Conservation (phyloP, 2,113 vertebrate species). For the Leptobrachium leishanense region DNA sequence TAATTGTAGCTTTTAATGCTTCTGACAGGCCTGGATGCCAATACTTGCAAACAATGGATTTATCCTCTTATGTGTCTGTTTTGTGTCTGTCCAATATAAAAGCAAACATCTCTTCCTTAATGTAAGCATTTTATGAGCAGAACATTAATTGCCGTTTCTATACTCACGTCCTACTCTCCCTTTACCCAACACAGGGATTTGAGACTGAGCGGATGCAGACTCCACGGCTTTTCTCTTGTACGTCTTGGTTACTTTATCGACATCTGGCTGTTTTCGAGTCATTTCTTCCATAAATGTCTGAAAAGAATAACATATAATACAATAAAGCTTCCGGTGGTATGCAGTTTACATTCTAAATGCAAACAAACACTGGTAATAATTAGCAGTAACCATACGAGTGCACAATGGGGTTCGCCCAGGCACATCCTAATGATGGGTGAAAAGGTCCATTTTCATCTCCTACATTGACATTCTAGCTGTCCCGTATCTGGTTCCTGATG, state of each 20-base stretch:
- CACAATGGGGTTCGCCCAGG: no score
- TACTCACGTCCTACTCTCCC: conserved; percentile 86
- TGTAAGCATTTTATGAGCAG: background rate
- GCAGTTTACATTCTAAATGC: conserved; percentile 1
- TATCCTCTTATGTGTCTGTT: no score
- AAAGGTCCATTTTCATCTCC: no score
- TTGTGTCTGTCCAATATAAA: no score
- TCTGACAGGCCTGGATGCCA: no score
- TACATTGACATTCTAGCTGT: no score
- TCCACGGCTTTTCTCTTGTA: conserved; percentile 87
- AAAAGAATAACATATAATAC: conserved; percentile 43
- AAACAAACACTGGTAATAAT: background rate
- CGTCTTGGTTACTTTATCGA: conserved; percentile 97
- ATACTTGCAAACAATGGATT: no score
- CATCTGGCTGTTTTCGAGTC: conserved; percentile 97
- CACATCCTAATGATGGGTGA: no score
- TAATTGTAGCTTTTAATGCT: no score
- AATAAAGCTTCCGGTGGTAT: conserved; percentile 6
- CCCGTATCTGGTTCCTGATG: no score
- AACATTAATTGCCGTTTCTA: background rate
- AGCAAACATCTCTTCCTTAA: no score
- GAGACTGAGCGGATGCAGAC: conserved; percentile 76
- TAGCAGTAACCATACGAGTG: no score
- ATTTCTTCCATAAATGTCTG: conserved; percentile 98
- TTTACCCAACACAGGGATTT: conserved; percentile 91